Evolutionary conservation across 2,113 vertebrate species (phyloP).

Genomic region (Centrocercus urophasianus): DNA sequence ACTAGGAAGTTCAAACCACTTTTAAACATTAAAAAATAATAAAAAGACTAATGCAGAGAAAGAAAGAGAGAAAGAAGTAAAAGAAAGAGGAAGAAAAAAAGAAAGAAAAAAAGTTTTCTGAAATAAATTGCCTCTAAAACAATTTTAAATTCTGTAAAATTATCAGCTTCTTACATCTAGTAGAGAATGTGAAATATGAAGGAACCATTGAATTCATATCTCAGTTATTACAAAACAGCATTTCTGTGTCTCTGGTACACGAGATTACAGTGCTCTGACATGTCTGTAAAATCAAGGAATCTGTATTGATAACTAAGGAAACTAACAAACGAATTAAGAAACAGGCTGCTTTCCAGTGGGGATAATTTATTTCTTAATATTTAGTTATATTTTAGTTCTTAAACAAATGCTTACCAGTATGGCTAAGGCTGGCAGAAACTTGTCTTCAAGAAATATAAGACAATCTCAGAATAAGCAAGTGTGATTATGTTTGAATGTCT

Average conservation of each 20-base stretch:
- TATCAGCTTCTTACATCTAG: constrained; percentile 47
- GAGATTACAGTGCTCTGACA: neutral
- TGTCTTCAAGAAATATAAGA: neutral
- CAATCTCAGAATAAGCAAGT: neutral
- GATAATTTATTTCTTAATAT: neutral
- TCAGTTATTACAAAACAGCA: neutral
- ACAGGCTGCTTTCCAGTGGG: neutral
- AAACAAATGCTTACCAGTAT: accelerated
- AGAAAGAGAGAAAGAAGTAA: neutral
- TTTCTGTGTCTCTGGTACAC: neutral
- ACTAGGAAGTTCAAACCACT: neutral
- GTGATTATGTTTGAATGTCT: neutral
- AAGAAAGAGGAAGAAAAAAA: neutral
- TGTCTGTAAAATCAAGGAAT: neutral
- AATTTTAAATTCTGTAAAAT: constrained; percentile 44
- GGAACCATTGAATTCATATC: constrained; percentile 33
- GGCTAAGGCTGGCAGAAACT: neutral
- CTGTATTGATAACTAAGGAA: neutral
- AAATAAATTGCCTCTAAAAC: constrained; percentile 60
- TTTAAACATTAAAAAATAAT: neutral
- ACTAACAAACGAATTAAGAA: neutral
- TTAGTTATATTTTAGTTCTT: neutral
- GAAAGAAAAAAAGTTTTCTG: constrained; percentile 25
- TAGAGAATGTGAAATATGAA: constrained; percentile 19
- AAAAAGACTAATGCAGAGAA: no score